Conservation (phyloP, 2,113 vertebrate species). For the Chaetodon auriga region DNA sequence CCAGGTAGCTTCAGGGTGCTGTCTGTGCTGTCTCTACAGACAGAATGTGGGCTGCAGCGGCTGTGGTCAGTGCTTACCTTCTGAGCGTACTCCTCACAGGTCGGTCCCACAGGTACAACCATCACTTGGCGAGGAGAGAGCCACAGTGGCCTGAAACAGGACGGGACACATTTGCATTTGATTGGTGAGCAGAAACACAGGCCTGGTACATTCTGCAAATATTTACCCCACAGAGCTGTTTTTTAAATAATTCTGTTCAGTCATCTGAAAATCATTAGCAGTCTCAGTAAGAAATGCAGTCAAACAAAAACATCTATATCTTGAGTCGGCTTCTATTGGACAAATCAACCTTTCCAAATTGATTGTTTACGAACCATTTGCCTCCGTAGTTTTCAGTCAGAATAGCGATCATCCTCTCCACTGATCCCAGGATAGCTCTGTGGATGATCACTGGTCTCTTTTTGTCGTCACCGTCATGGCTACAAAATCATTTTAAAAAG, state of each 20-base stretch:
- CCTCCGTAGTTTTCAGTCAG: conserved; percentile 98
- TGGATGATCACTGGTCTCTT: conserved; percentile 97
- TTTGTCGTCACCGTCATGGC: conserved; percentile 96
- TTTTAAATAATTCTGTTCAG: background rate
- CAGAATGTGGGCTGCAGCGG: background rate
- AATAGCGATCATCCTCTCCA: conserved; percentile 99
- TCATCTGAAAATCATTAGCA: conserved; percentile 11
- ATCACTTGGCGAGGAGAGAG: conserved; percentile 96
- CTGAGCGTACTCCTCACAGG: conserved; percentile 95
- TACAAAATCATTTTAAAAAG: conserved; percentile 67
- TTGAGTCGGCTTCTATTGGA: background rate
- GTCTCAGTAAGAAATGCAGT: background rate
- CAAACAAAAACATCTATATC: background rate
- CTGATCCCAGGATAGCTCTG: conserved; percentile 96
- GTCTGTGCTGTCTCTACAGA: conserved; percentile 1
- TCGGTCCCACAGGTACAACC: conserved; percentile 95
- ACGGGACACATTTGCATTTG: conserved; percentile 19
- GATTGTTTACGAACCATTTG: conserved; percentile 90
- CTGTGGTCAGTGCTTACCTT: conserved; percentile 83
- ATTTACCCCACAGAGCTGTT: background rate
- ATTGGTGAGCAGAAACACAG: conserved; percentile 31
- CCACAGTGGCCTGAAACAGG: conserved; percentile 92
- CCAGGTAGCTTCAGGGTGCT: background rate
- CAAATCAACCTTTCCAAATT: background rate
- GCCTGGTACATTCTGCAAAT: conserved; percentile 5